Evolutionary conservation across 1,140 invertebrate species (phyloP).

Genomic region (Dysdera silvatica): DNA sequence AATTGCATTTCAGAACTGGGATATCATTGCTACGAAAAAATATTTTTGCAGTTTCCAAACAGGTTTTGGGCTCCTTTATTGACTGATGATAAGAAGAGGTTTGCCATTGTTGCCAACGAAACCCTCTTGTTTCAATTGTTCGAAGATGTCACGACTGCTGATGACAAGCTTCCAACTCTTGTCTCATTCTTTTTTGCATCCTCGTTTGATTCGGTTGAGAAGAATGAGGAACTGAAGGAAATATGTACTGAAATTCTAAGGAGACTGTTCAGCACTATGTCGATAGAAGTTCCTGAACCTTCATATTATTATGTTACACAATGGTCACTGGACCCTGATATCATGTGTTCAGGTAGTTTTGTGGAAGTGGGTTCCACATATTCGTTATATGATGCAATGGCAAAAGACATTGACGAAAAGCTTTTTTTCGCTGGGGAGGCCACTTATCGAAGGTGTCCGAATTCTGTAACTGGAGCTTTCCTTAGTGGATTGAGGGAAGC

Average conservation of each 20-base stretch:
- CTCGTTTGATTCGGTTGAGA: conserved; percentile 30
- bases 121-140: conserved; percentile 7
- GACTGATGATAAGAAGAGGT: conserved; percentile 38
- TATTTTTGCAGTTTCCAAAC: conserved; percentile 43
- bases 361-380: conserved; percentile 43
- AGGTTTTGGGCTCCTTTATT: conserved; percentile 44
- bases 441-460: conserved; percentile 46
- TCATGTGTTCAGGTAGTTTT: conserved; percentile 47
- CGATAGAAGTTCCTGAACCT: conserved; percentile 42
- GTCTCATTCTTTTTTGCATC: not conserved
- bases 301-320: conserved; percentile 43
- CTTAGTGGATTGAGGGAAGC: conserved; percentile 47
- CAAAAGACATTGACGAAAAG: conserved; percentile 41
- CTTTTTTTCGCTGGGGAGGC: conserved; percentile 51
- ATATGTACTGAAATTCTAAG: conserved; percentile 14
- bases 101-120: conserved; percentile 12
- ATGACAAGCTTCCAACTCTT: conserved; percentile 2
- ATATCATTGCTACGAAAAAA: conserved; percentile 48
- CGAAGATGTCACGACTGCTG: conserved; percentile 2
- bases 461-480: conserved; percentile 48
- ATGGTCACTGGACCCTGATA: conserved; percentile 43
- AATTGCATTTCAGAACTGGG: conserved; percentile 43
- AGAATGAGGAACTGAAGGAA: conserved; percentile 30
- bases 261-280: not conserved
- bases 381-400: conserved; percentile 43